Percentiles rank a stretch among this genome's conserved stretches.
Conservation (phyloP, 1,140 invertebrate genomes). For the Drosophila obscura region DNA sequence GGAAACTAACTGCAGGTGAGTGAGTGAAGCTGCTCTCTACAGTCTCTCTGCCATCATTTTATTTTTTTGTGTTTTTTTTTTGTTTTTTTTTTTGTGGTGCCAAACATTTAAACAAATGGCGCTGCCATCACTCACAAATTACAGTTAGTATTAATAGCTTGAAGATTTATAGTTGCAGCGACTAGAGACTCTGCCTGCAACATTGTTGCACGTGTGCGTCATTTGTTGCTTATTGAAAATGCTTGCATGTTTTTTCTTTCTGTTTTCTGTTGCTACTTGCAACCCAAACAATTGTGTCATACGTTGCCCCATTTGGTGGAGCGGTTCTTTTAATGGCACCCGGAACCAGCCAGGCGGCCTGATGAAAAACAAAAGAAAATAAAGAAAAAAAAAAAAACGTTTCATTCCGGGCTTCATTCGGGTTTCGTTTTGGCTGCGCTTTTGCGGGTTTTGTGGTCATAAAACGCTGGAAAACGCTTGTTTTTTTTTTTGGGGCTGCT, state of each 20-base stretch:
- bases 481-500: conserved; percentile 32
- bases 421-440: conserved; percentile 14
- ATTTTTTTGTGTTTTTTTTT: too few relatives aligned
- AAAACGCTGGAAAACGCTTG: conserved; percentile 58
- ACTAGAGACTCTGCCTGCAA: too few relatives aligned
- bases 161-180: too few relatives aligned
- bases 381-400: not conserved
- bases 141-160: too few relatives aligned
- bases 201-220: conserved; percentile 45
- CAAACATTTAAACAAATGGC: too few relatives aligned
- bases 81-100: too few relatives aligned
- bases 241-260: conserved; percentile 22
- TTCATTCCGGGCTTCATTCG: conserved; percentile 16
- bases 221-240: conserved; percentile 56
- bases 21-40: too few relatives aligned
- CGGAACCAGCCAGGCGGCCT: conserved; percentile 59
- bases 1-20: too few relatives aligned
- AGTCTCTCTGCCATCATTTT: too few relatives aligned
- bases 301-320: conserved; percentile 52
- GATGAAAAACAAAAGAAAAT: conserved; percentile 43
- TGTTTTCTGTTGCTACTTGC: conserved; percentile 1
- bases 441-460: conserved; percentile 67
- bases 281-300: conserved; percentile 63
- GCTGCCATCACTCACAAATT: too few relatives aligned
- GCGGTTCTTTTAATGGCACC: conserved; percentile 51